Evolutionary conservation across 2,113 vertebrate genomes (phyloP), one percentile per base, ranked within the genome.

Genomic region (Scomber japonicus): DNA sequence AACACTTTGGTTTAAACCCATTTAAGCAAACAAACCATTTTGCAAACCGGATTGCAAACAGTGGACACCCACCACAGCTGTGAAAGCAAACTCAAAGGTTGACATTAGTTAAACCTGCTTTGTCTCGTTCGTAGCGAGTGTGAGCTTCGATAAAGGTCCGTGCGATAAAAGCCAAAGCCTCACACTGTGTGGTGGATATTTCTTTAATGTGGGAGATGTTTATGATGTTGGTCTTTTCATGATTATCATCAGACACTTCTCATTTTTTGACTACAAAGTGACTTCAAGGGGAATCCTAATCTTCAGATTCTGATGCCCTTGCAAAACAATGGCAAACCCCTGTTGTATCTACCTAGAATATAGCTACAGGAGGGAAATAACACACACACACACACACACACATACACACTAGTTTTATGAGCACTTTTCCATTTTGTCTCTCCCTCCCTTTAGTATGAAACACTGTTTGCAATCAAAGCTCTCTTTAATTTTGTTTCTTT

Each of bases 381-480:
- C 70, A 82, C 19, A 78, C 64, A 62, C 75, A 81, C 51, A 62
- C n/a, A 76, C 70, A 67, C 64, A 62, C 75, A 81, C 51, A 62
- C n/a, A 76, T 67, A 67, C 70, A 77, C 31, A 65, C 45, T 73
- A 81, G 82, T 81, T 92, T 88, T 88, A 71, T 75, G 85, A 93
- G 94, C 95, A 95, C 95, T 95, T 95, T 95, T 87, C 75, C 85
- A 88, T 88, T 86, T 82, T 83, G 67, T 84, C 79, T 87, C 75
- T 80, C 88, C 78, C 77, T 83, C 82, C 89, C 81, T 91, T 92
- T 91, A 91, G 92, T 94, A 93, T 93, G 82, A 95, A 94, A 94
- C 91, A 94, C 94, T 95, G 95, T 95, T 93, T 91, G 88, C 93
- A 92, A 94, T 92, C 91, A 91, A 91, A 94, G 85, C 83, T 87